phyloP scores from a whole-genome alignment of 1,140 invertebrate species.

The Pygmarrhopalites habei region DNA sequence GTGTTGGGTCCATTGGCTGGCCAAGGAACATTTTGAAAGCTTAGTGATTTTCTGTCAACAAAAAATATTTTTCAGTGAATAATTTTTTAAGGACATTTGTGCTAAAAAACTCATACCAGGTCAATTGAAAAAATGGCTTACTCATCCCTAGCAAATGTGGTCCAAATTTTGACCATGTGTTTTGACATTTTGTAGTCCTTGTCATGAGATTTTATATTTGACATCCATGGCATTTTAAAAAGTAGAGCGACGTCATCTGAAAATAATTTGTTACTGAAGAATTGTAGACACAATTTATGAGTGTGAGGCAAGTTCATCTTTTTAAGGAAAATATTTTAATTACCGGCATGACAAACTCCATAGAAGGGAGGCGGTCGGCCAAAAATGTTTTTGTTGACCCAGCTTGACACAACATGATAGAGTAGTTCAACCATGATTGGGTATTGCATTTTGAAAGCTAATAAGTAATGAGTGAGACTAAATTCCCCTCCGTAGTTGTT shows the following conservation, averaged over 20 bases:
- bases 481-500: conserved; percentile 17
- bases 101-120: not conserved
- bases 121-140: too few relatives aligned
- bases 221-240: not conserved
- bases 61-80: not conserved
- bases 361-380: not conserved
- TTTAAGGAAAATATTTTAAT: not conserved
- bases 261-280: not conserved
- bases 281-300: not conserved
- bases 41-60: not conserved
- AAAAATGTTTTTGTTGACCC: not conserved
- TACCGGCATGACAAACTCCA: not conserved
- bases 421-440: not conserved
- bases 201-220: not conserved
- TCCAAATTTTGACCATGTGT: not conserved
- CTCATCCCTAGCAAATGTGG: not conserved
- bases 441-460: not conserved
- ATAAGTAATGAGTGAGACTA: conserved; percentile 12
- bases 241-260: conserved; percentile 1
- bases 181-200: conserved; percentile 1
- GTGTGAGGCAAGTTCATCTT: not conserved
- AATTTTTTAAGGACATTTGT: not conserved
- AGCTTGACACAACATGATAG: not conserved
- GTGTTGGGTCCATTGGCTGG: too few relatives aligned
- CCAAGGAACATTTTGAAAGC: not conserved